Conservation (phyloP, 2,797 vertebrate species). For the Malurus leucopterus region DNA sequence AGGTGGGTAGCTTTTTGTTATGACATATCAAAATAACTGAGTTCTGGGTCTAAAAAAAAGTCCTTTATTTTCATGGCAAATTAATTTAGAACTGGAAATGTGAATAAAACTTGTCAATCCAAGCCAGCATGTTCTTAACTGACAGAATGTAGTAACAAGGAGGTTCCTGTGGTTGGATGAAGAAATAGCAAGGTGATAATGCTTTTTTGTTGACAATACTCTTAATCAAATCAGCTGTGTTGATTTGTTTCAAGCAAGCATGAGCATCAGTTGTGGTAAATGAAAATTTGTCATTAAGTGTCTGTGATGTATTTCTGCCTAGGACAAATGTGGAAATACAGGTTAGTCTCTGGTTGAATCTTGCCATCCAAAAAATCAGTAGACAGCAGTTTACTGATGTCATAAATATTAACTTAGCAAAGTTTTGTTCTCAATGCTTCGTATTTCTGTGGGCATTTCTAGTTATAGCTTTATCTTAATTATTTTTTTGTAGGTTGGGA, state of each 20-base stretch:
- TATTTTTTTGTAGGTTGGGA: conserved; percentile 83
- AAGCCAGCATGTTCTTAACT: not conserved
- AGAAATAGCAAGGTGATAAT: not conserved
- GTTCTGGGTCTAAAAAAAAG: not conserved
- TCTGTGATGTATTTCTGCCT: not conserved
- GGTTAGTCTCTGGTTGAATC: not conserved
- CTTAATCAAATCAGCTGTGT: not conserved
- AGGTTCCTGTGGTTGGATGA: not conserved
- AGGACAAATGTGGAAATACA: not conserved
- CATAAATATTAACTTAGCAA: not conserved
- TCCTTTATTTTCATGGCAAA: not conserved
- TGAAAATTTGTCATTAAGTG: not conserved
- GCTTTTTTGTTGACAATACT: not conserved
- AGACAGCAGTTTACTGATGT: not conserved
- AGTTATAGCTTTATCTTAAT: not conserved
- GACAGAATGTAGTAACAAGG: not conserved
- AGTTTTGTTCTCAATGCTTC: not conserved
- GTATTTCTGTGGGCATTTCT: not conserved
- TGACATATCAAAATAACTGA: not conserved
- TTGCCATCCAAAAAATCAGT: not conserved
- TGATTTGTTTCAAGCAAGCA: not conserved
- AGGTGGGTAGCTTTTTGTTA: not conserved
- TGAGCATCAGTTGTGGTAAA: not conserved
- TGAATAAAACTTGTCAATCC: not conserved
- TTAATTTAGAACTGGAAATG: not conserved